Base-by-base conservation (phyloP, 1,140 invertebrate species). In the Anoplolepis gracilipes region DNA sequence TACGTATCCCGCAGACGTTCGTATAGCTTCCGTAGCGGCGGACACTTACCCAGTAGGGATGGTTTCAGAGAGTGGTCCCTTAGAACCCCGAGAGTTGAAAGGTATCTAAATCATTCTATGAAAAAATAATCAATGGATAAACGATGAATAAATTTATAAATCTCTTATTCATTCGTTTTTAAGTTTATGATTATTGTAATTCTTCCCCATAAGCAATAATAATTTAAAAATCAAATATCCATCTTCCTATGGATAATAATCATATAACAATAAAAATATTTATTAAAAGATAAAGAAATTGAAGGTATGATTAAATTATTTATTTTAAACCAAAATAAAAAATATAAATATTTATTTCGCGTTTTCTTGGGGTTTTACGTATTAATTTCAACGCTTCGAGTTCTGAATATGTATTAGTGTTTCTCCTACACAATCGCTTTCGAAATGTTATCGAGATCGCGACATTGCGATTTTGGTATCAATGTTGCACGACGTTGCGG, bases 401-500 rank as follows among this genome's bases (percentile, higher is more conserved):
- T 1, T 76, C 25, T 19, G 36, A 76, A 36, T 57, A 25, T 25
- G 7, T 2, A 7, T 22, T 11, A n/a, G 25, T 42, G 42, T 25
- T 28, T 11, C 33, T 28, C 16, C 8, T 4, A 19, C 46, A 19
- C 13, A 28, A 59, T 72, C 16, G 16, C 1, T 30, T 46, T 22
- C n/a, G 59, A 78, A 49, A 65, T 78, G 25, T 49, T 42, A 49
- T 78, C 25, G 4, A 62, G 10, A 76, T 76, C 75, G 59, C 39
- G 59, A 78, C 75, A 78, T 30, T 49, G 39, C n/a, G 75, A 65
- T 49, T 64, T 65, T 59, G 28, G 39, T 49, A 77, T 77, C 28
- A 57, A 76, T 25, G 25, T 76, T 61, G 25, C 16, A 30, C 73
- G 25, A 77, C 75, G 13, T 65, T 49, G 75, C 75, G 75, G 75